Base-by-base conservation (phyloP, 37 sponge, comb jelly and placozoan species). In the Halichondria panicea region DNA sequence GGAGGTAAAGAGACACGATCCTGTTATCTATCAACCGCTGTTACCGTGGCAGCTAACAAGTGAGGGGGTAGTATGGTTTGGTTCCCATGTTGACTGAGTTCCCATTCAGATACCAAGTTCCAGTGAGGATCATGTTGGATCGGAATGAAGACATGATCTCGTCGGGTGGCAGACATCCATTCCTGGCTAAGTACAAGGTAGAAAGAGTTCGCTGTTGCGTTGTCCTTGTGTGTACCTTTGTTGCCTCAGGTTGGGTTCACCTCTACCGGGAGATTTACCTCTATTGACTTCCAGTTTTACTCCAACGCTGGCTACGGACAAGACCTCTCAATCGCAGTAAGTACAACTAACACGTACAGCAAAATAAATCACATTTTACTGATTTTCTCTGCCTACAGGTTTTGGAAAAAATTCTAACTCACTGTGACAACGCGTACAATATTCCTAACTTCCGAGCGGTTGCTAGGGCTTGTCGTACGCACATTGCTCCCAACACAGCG, bases 41-140 rank as follows among this genome's bases (percentile, higher is more conserved):
- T 81, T 43, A 92, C 91, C 32, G 80, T 94, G 25, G 95, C 92
- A 53, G 95, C 95, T 27, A 66, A 89, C 69, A 94, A 87, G 95
- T 86, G 21, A 85, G 87, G 40, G 19, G n/a, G n/a, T n/a, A n/a
- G n/a, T n/a, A n/a, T n/a, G n/a, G n/a, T n/a, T n/a, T n/a, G n/a
- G n/a, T n/a, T n/a, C n/a, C n/a, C n/a, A n/a, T n/a, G n/a, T n/a
- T n/a, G n/a, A n/a, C n/a, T 38, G n/a, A 33, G 12, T 69, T 30
- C 46, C 8, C 50, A 4, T 61, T 8, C 56, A 87, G 88, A 37
- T 43, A 62, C 3, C 43, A 53, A 25, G 62, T 22, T 31, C 91
- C 95, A 46, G 86, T 90, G 8, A 43, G 95, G 21, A 33, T 81
- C 33, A 85, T 90, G 76, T 37, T 91, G 75, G 95, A 94, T 43